These are phyloP conservation scores for Ostrea denselamellosa DNA, from an alignment of 1,140 invertebrate species.

Conservation along the genomic window DNA sequence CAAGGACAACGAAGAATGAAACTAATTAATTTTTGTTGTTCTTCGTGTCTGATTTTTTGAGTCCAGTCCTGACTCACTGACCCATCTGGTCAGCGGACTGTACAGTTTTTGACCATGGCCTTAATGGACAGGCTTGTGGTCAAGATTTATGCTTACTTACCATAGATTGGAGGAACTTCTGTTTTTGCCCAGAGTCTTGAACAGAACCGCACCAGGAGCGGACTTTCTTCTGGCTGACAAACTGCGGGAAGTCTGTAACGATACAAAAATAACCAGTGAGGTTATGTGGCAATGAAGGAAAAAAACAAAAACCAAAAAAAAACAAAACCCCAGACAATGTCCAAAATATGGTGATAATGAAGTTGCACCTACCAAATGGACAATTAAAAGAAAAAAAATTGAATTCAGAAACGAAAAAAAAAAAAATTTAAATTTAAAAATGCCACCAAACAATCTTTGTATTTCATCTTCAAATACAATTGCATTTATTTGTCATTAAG, in stretches of 20 bases:
- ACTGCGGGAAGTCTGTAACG: constrained; percentile 84
- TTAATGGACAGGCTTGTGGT: neutral
- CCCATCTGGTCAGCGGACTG: neutral
- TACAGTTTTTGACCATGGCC: neutral
- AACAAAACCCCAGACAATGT: no score
- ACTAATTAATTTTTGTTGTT: neutral
- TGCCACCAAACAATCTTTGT: no score
- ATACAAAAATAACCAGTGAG: neutral
- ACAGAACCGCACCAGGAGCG: constrained; percentile 72
- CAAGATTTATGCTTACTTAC: constrained; percentile 55
- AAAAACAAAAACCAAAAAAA: no score
- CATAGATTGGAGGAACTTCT: constrained; percentile 63
- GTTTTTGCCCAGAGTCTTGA: constrained; percentile 67
- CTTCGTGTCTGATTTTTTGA: neutral
- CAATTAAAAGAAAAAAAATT: no score
- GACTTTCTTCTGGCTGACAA: constrained; percentile 78
- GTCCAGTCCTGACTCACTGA: neutral
- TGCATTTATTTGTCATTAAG: no score
- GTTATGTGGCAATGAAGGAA: no score
- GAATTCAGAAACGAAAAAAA: no score
- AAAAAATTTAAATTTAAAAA: no score
- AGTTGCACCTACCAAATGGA: no score
- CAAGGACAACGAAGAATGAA: neutral
- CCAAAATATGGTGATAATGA: no score
- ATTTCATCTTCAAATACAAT: no score